Base-by-base conservation (phyloP, 2,888 invertebrate genomes). In the Eurytoma adleriae region DNA sequence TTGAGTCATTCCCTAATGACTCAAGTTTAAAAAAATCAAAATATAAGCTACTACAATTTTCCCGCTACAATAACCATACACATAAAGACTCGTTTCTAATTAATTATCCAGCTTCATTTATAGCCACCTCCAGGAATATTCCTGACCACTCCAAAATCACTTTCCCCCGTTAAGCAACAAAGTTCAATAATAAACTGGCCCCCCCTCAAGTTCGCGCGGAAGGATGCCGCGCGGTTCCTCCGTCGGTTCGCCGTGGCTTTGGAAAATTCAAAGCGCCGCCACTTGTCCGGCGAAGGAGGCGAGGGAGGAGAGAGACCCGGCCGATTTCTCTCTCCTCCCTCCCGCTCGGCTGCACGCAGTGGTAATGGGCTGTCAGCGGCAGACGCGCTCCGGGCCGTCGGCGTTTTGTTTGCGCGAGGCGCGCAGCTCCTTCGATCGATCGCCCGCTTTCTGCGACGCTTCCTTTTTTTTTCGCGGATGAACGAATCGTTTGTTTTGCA, bases 311-410 rank as follows among this genome's bases (percentile, higher is more conserved):
- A 10, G 16, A 16, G 24, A 24, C 48, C 50, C n/a, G 0, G 24
- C 48, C 30, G 27, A 30, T 69, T 14, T 27, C 27, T 56, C 72
- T 64, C 18, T n/a, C 2, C 20, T 62, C 24, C 30, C 61, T 14
- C 48, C n/a, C 48, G n/a, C 30, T 16, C 64, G 12, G 62, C 62
- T 18, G 18, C 40, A 10, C 64, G 64, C 64, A 89, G 89, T 89
- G 88, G 89, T 90, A 90, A 90, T 90, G 90, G 90, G 85, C 90
- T 90, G 90, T 90, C 90, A 90, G 85, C 75, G 83, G 81, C 90
- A 90, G 90, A 88, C 86, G 83, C 85, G 84, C 84, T 85, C 85
- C 78, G 30, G 66, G 30, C 14, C 27, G 30, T 40, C 40, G 40
- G 3, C 30, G 40, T 40, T 40, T 54, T 56, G 40, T 30, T 69